phyloP scores from a whole-genome alignment of 2,888 invertebrate genomes.

The Drosophila aldrichi region DNA sequence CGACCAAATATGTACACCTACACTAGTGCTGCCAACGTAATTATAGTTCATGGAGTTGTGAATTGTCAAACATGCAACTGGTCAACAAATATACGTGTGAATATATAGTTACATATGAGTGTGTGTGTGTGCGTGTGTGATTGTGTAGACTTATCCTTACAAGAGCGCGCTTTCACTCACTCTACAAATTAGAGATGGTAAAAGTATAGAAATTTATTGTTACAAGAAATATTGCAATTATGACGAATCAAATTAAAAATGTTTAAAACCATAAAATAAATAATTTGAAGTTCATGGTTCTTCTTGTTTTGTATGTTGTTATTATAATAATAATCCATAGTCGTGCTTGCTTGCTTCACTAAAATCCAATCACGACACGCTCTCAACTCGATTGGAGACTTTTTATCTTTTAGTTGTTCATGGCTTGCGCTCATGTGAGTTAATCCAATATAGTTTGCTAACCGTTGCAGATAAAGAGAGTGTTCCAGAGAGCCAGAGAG shows the following conservation, averaged over 20 bases:
- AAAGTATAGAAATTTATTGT: neutral
- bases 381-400: conserved; percentile 19
- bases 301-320: too few species aligned
- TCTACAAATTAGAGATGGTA: conserved; percentile 8
- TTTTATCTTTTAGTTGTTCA: conserved; percentile 36
- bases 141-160: conserved; percentile 40
- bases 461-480: conserved; percentile 58
- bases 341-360: neutral
- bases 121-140: conserved; percentile 10
- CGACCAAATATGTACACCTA: conserved; percentile 50
- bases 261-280: neutral
- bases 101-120: neutral
- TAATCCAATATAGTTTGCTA: conserved; percentile 72
- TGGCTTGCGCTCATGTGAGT: conserved; percentile 45
- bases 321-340: neutral
- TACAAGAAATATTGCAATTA: neutral
- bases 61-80: conserved; percentile 64
- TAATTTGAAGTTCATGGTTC: neutral
- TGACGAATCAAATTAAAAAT: neutral
- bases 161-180: conserved; percentile 9
- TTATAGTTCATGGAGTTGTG: conserved; percentile 52
- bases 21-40: conserved; percentile 49
- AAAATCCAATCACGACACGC: neutral
- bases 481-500: conserved; percentile 43
- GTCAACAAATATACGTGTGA: conserved; percentile 33